Evolutionary conservation across 2,797 vertebrate genomes (phyloP).

Genomic region (Gymnopithys bicolor): DNA sequence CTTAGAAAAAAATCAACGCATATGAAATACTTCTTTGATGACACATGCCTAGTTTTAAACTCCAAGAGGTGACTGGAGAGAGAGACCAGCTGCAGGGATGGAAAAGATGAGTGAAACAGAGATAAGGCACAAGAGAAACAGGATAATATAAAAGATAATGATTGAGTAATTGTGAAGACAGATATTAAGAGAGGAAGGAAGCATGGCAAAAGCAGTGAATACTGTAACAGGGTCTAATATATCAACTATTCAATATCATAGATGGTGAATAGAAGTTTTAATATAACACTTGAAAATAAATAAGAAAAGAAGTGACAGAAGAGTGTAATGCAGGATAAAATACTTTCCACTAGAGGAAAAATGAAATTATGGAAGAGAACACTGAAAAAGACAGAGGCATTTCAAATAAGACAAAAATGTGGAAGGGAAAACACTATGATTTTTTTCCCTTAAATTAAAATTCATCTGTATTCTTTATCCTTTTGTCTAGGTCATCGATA

Average conservation of each 20-base stretch:
- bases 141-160: conserved; percentile 46
- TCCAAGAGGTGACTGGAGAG: conserved; percentile 46
- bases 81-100: conserved; percentile 35
- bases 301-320: not conserved
- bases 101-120: conserved; percentile 41
- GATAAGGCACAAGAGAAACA: conserved; percentile 37
- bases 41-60: conserved; percentile 18
- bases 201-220: not conserved
- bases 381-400: not conserved
- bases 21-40: conserved; percentile 36
- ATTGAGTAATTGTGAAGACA: conserved; percentile 38
- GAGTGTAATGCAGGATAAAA: not conserved
- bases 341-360: not conserved
- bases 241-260: not conserved
- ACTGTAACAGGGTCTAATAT: not conserved
- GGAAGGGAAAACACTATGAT: not conserved
- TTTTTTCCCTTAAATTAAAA: not conserved
- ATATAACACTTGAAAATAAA: not conserved
- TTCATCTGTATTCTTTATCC: not conserved
- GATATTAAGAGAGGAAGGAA: conserved; percentile 50
- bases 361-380: not conserved
- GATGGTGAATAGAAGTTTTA: not conserved
- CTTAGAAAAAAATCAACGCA: conserved; percentile 37
- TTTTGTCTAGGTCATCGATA: not conserved
- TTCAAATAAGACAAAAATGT: not conserved